Evolutionary conservation across 2,888 invertebrate genomes (phyloP).

Genomic region (Sepioteuthis lessoniana): DNA sequence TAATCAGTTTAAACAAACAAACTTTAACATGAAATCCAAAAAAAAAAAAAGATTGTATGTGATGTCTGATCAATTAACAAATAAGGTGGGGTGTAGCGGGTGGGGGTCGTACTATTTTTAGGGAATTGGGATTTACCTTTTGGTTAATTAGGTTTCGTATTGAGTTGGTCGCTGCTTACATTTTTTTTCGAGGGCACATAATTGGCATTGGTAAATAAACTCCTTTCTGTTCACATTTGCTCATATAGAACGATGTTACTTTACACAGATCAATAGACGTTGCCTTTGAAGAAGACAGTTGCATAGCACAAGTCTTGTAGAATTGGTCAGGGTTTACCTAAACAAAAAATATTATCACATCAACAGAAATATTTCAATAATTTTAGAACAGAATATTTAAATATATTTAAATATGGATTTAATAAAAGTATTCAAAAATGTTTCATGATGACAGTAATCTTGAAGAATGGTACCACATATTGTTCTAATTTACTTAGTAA

Average conservation of each 20-base stretch:
- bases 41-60: too few species aligned
- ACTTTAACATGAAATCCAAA: too few species aligned
- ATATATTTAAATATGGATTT: background rate
- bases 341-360: background rate
- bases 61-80: too few species aligned
- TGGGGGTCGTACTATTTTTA: too few species aligned
- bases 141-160: background rate
- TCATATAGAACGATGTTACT: constrained; percentile 84
- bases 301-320: constrained; percentile 85
- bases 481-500: background rate
- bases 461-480: too few species aligned
- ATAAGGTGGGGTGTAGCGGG: too few species aligned
- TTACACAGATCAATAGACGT: constrained; percentile 78
- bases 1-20: too few species aligned
- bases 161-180: too few species aligned
- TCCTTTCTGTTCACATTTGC: constrained; percentile 80
- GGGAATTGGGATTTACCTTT: background rate
- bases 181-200: constrained; percentile 78
- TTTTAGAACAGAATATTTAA: background rate
- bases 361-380: background rate
- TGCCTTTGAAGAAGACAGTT: constrained; percentile 60
- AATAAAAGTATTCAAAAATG: background rate
- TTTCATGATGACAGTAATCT: background rate
- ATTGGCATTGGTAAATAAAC: constrained; percentile 81
- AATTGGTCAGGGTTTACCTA: constrained; percentile 77